Evolutionary conservation across 2,113 vertebrate genomes (phyloP), one percentile per base, ranked within the genome.

Genomic region (Azemiops feae): DNA sequence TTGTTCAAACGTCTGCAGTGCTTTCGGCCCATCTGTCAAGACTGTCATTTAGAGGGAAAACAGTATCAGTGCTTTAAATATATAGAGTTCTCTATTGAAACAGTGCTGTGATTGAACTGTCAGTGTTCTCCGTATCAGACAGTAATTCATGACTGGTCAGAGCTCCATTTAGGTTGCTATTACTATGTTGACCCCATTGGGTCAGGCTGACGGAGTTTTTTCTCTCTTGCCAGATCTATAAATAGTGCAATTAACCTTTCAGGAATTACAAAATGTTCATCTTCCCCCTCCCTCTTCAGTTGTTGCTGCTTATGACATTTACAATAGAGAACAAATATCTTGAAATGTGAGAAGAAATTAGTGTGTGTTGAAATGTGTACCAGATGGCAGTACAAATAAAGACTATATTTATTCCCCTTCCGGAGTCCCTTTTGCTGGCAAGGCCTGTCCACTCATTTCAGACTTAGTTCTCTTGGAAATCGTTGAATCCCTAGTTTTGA

Each of bases 31-130:
- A 98, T 98, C 98, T 98, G 97, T 98, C 98, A 98, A 96, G 97
- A 91, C 97, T 98, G 98, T 98, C 98, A 98, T 98, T 98, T 98
- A 97, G 97, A 98, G 97, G 97, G 97, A 98, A 98, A 98, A 98
- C 98, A 98, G 98, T 98, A 98, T 98, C 98, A 98, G 97, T 93
- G 91, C 97, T 98, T 98, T 98, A 98, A 98, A 98, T 98, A 98
- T 98, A 98, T 97, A 97, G 98, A 97, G 97, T 97, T 98, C 97
- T 98, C 97, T 97, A 98, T 97, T 98, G 97, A 98, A 98, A 98
- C 98, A 97, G 97, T 96, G 96, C 97, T 97, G 98, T 98, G 98
- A 98, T 98, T 98, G 98, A 98, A 98, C 98, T 98, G 98, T 98
- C 97, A 98, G 97, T 97, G 95, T 97, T 95, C 96, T 94, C 96